phyloP scores from a whole-genome alignment of 1,140 invertebrate species.

The Cataglyphis hispanica region DNA sequence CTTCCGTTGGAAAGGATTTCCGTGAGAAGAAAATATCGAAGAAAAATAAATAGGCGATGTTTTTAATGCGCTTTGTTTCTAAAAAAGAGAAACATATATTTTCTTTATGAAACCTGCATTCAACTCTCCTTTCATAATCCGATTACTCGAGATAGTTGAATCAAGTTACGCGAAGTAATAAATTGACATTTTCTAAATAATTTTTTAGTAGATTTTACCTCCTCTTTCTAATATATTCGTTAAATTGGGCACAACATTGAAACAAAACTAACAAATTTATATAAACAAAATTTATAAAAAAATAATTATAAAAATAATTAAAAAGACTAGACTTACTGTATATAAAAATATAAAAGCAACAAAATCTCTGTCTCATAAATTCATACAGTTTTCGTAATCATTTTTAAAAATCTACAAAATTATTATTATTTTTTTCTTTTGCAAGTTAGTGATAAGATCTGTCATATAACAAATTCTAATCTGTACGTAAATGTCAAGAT shows the following conservation, averaged over 20 bases:
- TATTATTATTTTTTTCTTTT: not conserved
- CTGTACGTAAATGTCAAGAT: not conserved
- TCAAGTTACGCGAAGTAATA: not conserved
- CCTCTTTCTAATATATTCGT: too few relatives aligned
- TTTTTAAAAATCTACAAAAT: not conserved
- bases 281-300: not conserved
- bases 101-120: not conserved
- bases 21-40: constrained; percentile 13
- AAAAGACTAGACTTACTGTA: too few relatives aligned
- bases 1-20: not conserved
- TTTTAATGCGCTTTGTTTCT: not conserved
- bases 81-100: not conserved
- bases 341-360: too few relatives aligned
- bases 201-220: not conserved
- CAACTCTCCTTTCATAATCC: not conserved
- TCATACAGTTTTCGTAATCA: too few relatives aligned
- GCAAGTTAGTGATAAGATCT: not conserved
- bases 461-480: not conserved
- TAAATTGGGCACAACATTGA: too few relatives aligned
- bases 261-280: not conserved
- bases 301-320: too few relatives aligned
- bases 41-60: not conserved
- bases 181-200: not conserved
- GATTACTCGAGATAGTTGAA: not conserved
- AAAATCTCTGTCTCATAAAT: too few relatives aligned